These are phyloP conservation scores for Spea bombifrons DNA, from an alignment of 2,113 vertebrate species.

Conservation along the genomic window DNA sequence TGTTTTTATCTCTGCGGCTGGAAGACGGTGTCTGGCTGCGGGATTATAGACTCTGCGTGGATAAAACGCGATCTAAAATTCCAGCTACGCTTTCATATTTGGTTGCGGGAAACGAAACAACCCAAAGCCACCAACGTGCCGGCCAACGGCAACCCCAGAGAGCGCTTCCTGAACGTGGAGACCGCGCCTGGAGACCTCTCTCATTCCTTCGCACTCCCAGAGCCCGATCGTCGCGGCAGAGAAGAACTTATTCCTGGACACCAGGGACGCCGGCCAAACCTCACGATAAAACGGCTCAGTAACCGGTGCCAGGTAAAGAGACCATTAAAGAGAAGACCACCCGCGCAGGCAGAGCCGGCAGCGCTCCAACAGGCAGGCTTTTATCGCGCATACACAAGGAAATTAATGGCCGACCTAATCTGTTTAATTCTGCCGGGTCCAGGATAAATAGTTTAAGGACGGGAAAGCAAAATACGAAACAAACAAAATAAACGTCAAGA, in stretches of 20 bases:
- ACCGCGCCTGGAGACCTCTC: not conserved
- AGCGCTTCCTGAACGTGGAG: not conserved
- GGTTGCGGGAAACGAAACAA: not conserved
- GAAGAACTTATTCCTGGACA: slow-evolving; percentile 19
- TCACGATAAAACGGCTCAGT: slow-evolving; percentile 20
- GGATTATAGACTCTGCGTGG: too few species aligned
- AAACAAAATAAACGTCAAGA: slow-evolving; percentile 17
- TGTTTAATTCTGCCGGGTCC: slow-evolving; percentile 44
- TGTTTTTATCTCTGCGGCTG: too few species aligned
- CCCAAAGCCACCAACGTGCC: not conserved
- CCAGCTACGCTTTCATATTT: not conserved
- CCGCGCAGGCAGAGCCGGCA: slow-evolving; percentile 27
- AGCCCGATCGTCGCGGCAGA: slow-evolving; percentile 1
- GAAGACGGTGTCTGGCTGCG: too few species aligned
- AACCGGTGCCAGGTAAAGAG: slow-evolving; percentile 42
- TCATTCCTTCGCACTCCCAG: not conserved
- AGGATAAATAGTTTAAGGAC: slow-evolving; percentile 37
- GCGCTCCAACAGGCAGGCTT: slow-evolving; percentile 33
- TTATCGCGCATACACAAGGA: slow-evolving; percentile 38
- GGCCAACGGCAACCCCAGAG: not conserved
- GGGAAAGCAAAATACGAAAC: slow-evolving; percentile 42
- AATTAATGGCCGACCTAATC: slow-evolving; percentile 44
- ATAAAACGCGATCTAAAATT: not conserved
- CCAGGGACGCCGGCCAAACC: slow-evolving; percentile 30
- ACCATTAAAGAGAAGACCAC: slow-evolving; percentile 39